Evolutionary conservation across 2,113 vertebrate genomes (phyloP).

Genomic region (Tragelaphus buxtoni): DNA sequence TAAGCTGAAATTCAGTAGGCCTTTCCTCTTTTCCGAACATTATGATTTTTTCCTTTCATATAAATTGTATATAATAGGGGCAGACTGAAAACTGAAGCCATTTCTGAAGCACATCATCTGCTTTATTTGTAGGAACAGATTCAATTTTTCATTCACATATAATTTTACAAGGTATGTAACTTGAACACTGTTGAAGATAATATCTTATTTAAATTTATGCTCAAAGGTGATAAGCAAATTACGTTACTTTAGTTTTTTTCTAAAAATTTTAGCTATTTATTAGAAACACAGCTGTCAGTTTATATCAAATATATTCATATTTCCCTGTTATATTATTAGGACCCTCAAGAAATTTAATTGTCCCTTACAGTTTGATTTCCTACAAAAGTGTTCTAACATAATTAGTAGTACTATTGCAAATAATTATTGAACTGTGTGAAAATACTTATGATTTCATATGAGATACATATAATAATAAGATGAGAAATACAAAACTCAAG

Average conservation of each 20-base stretch:
- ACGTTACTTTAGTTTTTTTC: conserved; percentile 29
- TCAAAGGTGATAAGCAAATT: conserved; percentile 55
- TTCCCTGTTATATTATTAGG: conserved; percentile 32
- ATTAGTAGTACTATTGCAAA: too few relatives aligned
- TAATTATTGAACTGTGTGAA: neutral
- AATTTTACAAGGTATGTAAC: conserved; percentile 25
- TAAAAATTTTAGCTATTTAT: conserved; percentile 44
- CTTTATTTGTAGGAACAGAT: too few relatives aligned
- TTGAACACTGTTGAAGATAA: neutral
- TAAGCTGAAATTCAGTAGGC: neutral
- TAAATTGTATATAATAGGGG: neutral
- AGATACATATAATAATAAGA: conserved; percentile 63
- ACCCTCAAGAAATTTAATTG: conserved; percentile 41
- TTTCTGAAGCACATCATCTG: conserved; percentile 29
- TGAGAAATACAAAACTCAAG: conserved; percentile 63
- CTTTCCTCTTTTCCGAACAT: neutral
- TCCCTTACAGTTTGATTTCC: conserved; percentile 56
- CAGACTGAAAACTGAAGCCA: neutral
- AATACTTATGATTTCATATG: conserved; percentile 61
- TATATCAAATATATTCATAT: conserved; percentile 56
- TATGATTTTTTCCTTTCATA: neutral
- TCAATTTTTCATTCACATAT: too few relatives aligned
- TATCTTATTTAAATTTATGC: conserved; percentile 44
- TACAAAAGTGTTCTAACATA: conserved; percentile 50
- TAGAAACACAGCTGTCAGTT: conserved; percentile 54